A percentile compares a stretch with the other conserved stretches of the same genome.
Evolutionary conservation across 2,888 invertebrate genomes (phyloP).

Genomic region (Meiosimyza platycephala): DNA sequence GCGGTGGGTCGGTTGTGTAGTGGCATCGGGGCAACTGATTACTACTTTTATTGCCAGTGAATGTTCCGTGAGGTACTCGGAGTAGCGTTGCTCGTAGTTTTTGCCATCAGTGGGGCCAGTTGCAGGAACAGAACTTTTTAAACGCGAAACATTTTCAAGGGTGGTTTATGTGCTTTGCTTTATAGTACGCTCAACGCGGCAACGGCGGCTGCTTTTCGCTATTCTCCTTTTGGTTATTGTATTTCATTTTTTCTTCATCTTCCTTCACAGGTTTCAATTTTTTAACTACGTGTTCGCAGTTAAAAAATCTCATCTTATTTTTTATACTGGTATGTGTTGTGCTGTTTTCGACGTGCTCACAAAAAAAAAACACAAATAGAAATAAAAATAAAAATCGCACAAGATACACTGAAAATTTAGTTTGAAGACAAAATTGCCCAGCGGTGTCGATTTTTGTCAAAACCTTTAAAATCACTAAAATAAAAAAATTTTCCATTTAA

Average conservation of each 20-base stretch:
- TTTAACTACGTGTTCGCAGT: constrained; percentile 62
- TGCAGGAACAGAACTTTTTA: constrained; percentile 45
- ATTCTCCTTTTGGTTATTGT: constrained; percentile 41
- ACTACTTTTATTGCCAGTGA: constrained; percentile 67
- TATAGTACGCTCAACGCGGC: constrained; percentile 27
- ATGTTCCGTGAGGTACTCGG: constrained; percentile 53
- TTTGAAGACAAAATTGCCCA: no score
- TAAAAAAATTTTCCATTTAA: no score
- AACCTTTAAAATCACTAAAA: no score
- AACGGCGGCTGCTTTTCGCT: constrained; percentile 39
- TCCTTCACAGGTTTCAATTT: constrained; percentile 51
- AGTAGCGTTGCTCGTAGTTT: constrained; percentile 44
- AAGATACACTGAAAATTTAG: no score
- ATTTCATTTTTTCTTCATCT: constrained; percentile 46
- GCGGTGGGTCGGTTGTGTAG: not conserved
- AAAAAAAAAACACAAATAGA: constrained; percentile 23
- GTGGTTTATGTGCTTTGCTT: constrained; percentile 54
- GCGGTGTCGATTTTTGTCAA: no score
- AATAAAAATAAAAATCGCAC: not conserved
- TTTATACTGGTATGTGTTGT: constrained; percentile 52
- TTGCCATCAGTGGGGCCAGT: constrained; percentile 37
- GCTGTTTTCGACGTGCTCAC: constrained; percentile 44
- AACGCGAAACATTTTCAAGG: constrained; percentile 57
- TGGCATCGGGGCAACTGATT: constrained; percentile 57
- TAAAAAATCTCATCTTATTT: constrained; percentile 61